Base-by-base conservation (phyloP, 1,140 invertebrate species). In the Cydia splendana region DNA sequence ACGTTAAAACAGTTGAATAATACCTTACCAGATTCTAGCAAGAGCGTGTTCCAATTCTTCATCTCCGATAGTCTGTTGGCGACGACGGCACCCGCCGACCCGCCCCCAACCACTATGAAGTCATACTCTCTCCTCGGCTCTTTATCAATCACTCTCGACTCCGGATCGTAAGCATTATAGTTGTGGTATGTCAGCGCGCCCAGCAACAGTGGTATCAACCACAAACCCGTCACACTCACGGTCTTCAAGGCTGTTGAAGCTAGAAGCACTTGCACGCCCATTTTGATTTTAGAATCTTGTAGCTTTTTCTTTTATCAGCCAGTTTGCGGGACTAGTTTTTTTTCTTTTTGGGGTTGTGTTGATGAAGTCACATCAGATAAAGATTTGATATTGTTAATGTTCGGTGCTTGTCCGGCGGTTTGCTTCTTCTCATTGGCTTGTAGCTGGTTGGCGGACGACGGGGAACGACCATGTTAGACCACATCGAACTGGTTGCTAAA, bases 81-180 rank as follows among this genome's bases (percentile, higher is more conserved):
- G 0, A 99, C 94, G 4, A 99, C 98, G 0, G 98, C 97, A 0
- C 98, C 98, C 0, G 98, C 97, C 0, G 98, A 98, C 2, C 98
- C 98, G 2, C 97, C 98, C 2, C 98, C 98, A 13, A 99, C 94
- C 38, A 98, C 94, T 1, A 98, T 94, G 82, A 98, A 98, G 85
- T 98, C 97, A 85, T 98, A 98, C 81, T 97, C 96, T 0, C 90
- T 91, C 65, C 94, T 85, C 18, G 90, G 93, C 78, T 90, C 92
- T 75, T 84, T 88, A 77, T 94, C 93, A n/a, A 84, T 76, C 13
- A 94, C 94, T 42, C 95, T 94, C 1, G 96, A 95, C 90, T 98
- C 97, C 0, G 97, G 97, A 88, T 98, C 97, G 2, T 97, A 93
- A 65, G 95, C 95, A 86, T 97, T 96, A 83, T 98, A 98, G 77